Evolutionary conservation across 2,113 vertebrate species (phyloP), one percentile per base, ranked within the genome.

Genomic region (Cyrtonyx montezumae): DNA sequence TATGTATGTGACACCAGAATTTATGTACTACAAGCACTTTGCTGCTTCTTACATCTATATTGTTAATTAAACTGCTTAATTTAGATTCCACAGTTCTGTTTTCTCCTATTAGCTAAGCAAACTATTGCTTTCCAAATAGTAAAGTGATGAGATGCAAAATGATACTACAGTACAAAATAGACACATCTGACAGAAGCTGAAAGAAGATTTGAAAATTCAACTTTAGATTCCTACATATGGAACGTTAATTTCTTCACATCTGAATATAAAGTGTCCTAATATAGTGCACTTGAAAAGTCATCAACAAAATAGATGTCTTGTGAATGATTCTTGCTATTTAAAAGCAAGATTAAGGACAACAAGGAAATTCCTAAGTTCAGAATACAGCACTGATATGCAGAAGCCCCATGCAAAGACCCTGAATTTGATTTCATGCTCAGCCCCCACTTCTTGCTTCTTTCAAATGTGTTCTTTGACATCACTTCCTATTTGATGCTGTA

Each of bases 11-110:
- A 23, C 85, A 43, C 42, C 80, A 30, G 62, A 67, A 3, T 58
- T 76, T 53, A 55, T 86, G 83, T 42, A 36, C 25, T 25, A 37
- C 34, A 77, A 67, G 80, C 75, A 87, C 83, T 88, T 66, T 51
- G 79, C 84, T 93, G 90, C 88, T 88, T 67, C 84, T 95, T 58
- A 58, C 61, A 62, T 46, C 12, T 32, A 43, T 3, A 51, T 78
- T 92, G 42, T 81, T 91, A 90, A 92, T 68, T 68, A 46, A 88
- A 71, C 66, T 51, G 81, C 80, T 62, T 61, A 7, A 49, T 87
- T 83, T 77, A 65, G 49, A 20, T 67, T 11, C 67, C 23, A 4
- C 7, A 13, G 43, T 5, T 66, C 63, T 89, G 46, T 58, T 58
- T 58, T 63, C 75, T 79, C 18, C 61, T 67, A 49, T 43, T 79